phyloP scores from a whole-genome alignment of 2,113 vertebrate genomes.

The Oreamnos americanus region DNA sequence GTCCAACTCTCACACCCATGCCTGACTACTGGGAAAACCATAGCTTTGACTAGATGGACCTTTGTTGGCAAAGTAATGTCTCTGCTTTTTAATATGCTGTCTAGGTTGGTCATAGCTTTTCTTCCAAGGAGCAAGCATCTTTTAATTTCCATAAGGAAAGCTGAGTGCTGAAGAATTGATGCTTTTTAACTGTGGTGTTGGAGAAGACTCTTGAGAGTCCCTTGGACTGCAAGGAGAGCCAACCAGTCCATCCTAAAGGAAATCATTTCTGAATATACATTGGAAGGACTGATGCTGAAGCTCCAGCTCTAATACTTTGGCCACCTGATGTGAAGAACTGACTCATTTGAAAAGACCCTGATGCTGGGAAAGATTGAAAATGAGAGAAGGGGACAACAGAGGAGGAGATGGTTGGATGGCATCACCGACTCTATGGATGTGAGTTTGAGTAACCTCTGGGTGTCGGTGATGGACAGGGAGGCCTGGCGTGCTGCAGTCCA shows the following conservation, averaged over 20 bases:
- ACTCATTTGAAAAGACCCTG: background rate
- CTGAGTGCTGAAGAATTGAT: background rate
- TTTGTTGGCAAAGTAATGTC: background rate
- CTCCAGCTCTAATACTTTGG: background rate
- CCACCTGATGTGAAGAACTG: background rate
- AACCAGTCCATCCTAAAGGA: background rate
- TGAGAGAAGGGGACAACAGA: background rate
- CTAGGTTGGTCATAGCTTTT: background rate
- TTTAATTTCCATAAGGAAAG: background rate
- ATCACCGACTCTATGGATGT: accelerated
- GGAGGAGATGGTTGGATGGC: background rate
- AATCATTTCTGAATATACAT: background rate
- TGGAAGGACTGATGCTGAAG: background rate
- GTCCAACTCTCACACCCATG: background rate
- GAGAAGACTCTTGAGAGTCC: background rate
- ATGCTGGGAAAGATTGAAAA: background rate
- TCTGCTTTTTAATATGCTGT: background rate
- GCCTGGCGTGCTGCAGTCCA: background rate
- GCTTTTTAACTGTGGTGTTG: background rate
- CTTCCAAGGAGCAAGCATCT: background rate
- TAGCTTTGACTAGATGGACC: background rate
- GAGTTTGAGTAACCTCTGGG: background rate
- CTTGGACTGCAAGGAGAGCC: background rate
- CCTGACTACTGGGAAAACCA: background rate
- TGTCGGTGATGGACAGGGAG: background rate